phyloP scores from a whole-genome alignment of 2,113 vertebrate species.

The Cephalopterus ornatus region DNA sequence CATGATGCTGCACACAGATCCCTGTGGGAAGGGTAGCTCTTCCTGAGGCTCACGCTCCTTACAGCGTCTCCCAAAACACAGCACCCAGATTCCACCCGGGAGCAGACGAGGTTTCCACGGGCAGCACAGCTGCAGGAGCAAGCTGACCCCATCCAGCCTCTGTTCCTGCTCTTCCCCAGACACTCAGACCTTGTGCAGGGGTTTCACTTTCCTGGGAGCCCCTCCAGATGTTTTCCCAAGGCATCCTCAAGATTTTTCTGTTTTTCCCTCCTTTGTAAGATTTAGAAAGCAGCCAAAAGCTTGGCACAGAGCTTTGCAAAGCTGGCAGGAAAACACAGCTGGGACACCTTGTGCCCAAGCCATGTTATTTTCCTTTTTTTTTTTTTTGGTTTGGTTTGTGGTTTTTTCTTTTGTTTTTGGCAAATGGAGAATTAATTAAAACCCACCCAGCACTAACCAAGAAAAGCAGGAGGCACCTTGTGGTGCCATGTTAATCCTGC shows the following conservation, averaged over 20 bases:
- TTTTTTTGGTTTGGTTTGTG: neutral
- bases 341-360: neutral
- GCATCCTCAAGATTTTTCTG: neutral
- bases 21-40: neutral
- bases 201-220: fast-evolving
- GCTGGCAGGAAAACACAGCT: neutral
- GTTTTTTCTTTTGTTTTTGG: neutral
- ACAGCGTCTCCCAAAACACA: neutral
- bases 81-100: neutral
- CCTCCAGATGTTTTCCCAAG: neutral
- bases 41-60: fast-evolving
- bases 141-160: neutral
- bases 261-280: neutral
- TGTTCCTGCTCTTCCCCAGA: neutral
- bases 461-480: neutral
- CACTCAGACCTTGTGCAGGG: neutral
- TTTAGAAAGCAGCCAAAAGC: neutral
- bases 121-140: neutral
- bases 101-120: neutral
- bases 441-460: neutral
- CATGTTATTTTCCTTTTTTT: fast-evolving
- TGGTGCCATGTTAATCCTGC: fast-evolving
- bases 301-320: neutral
- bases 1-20: fast-evolving
- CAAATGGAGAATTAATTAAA: neutral